A percentile compares a stretch with the other conserved stretches of the same genome.
These are phyloP conservation scores for Peromyscus californicus DNA, from an alignment of 2,113 vertebrate species.

Conservation along the genomic window DNA sequence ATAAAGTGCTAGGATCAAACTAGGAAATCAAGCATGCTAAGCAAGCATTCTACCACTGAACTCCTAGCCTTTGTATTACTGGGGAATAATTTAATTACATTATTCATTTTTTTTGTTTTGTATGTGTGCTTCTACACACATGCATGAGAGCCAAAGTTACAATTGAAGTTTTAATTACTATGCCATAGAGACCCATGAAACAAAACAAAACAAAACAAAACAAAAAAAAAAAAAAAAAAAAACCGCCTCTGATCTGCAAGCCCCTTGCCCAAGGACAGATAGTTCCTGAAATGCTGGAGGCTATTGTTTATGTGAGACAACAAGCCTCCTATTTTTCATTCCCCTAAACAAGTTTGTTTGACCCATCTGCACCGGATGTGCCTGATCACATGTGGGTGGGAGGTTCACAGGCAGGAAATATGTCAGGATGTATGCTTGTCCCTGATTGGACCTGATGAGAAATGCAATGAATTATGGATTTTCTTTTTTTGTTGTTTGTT, in stretches of 20 bases:
- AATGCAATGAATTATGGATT: background rate
- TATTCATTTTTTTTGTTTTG: background rate
- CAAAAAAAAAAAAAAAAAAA: too few relatives aligned
- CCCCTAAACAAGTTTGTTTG: background rate
- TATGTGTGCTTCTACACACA: background rate
- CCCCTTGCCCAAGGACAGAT: too few relatives aligned
- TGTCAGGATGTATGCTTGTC: background rate
- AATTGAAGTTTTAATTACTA: background rate
- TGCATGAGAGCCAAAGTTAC: background rate
- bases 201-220: too few relatives aligned
- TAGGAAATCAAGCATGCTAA: background rate
- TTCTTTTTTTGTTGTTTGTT: too few relatives aligned
- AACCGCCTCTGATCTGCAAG: background rate
- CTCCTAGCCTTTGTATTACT: background rate
- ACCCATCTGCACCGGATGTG: background rate
- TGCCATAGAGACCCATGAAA: background rate
- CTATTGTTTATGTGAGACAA: background rate
- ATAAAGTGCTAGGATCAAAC: background rate
- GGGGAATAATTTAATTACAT: background rate
- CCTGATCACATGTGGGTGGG: background rate
- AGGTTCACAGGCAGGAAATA: background rate
- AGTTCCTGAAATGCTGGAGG: background rate
- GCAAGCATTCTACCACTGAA: background rate
- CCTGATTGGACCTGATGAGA: background rate
- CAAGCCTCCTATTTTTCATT: background rate